Base-by-base conservation (phyloP, 2,113 vertebrate genomes). In the Phrynocephalus versicolor region DNA sequence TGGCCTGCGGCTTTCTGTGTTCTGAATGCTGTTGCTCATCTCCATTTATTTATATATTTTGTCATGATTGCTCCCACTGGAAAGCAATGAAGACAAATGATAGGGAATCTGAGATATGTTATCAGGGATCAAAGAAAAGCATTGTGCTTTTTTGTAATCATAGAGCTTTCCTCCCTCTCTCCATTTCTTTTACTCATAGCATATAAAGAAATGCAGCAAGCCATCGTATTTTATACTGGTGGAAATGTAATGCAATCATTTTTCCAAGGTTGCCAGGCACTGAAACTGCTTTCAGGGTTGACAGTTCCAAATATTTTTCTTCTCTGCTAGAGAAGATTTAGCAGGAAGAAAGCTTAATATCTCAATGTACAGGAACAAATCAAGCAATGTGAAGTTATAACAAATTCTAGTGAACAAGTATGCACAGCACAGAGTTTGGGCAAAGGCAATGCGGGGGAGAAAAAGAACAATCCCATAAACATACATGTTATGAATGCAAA, bases 341-440 rank as follows among this genome's bases (percentile, higher is more conserved):
- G 81, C 58, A 21, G 16, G 51, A 83, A n/a, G 75, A 58, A 89
- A 79, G 78, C 91, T 93, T 89, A 89, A 33, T 88, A 88, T 60
- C 21, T 89, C 83, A 89, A 33, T 78, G 85, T 88, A 79, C 85
- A 88, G 82, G 83, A 91, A 88, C 41, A 89, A 91, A 93, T 88
- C 65, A 82, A 83, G 76, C 23, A 57, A 90, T 86, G 73, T 84
- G 82, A 77, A 88, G 85, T 39, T 89, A 86, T 1, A 71, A 87
- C 41, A 89, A 85, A 92, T 86, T 80, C 72, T 37, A 84, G 72
- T 69, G 76, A 86, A 84, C 55, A 0, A 1, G 25, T 87, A 86
- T 88, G 45, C 0, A 0, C 82, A 88, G 86, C 0, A 0, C 25
- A 62, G 71, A 88, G 82, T 72, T 81, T 57, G 79, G 82, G n/a